Percentiles rank a stretch among this genome's conserved stretches.
Evolutionary conservation across 2,888 invertebrate species (phyloP).

Genomic region (Cephus nigrinus): DNA sequence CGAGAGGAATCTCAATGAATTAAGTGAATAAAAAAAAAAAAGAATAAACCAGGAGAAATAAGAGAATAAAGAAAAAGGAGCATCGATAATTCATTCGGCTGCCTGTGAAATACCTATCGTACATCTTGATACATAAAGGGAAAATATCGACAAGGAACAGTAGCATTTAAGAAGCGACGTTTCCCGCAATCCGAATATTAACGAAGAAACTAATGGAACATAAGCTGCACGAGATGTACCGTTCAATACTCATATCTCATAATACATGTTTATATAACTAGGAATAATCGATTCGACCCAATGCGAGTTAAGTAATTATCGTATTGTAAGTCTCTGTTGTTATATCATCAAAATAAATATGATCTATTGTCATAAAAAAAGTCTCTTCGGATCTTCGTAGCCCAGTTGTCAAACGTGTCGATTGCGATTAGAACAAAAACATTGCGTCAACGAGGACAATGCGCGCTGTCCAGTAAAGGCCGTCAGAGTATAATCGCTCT

Average conservation of each 20-base stretch:
- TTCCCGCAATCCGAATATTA: neutral
- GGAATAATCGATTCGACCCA: conserved; percentile 29
- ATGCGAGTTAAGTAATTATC: conserved; percentile 42
- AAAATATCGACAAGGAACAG: neutral
- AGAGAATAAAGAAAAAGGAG: neutral
- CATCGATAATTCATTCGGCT: neutral
- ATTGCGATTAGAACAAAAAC: neutral
- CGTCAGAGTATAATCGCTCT: neutral
- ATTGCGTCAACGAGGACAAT: neutral
- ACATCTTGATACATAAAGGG: neutral
- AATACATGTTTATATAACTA: conserved; percentile 18
- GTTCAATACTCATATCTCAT: conserved; percentile 43
- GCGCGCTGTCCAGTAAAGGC: neutral
- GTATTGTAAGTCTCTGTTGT: conserved; percentile 51
- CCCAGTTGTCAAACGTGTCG: neutral
- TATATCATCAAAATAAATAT: conserved; percentile 41
- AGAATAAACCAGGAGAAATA: neutral
- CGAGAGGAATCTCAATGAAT: neutral
- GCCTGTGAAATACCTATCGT: neutral
- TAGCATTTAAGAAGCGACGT: neutral
- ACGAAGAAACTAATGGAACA: neutral
- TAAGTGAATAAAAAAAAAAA: neutral
- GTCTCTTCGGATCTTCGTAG: neutral
- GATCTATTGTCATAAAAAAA: conserved; percentile 44
- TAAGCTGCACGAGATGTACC: conserved; percentile 34